phyloP scores from a whole-genome alignment of 2,113 vertebrate genomes.

The Alces alces region DNA sequence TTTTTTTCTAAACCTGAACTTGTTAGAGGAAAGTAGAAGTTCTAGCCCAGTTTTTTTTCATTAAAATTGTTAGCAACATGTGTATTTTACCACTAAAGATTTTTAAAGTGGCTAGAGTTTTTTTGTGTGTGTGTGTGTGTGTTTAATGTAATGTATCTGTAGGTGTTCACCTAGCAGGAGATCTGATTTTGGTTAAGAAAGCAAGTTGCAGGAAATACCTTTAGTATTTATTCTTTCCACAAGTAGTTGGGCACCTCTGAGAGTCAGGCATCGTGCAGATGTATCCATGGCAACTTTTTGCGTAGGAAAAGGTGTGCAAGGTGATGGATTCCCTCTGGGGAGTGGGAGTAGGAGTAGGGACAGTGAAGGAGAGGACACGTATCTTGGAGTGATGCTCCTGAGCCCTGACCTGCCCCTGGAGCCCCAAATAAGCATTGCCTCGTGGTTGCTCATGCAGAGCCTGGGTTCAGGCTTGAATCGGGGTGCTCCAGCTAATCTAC shows the following conservation, averaged over 20 bases:
- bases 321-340: background rate
- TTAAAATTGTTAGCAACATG: background rate
- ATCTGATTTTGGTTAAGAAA: background rate
- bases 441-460: background rate
- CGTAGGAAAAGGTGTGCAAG: background rate
- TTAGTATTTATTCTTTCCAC: background rate
- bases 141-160: background rate
- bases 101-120: background rate
- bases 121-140: background rate
- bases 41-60: background rate
- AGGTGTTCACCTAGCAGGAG: background rate
- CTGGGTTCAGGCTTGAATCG: background rate
- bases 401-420: background rate
- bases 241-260: background rate
- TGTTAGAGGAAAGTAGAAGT: background rate
- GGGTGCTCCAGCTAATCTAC: background rate
- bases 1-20: background rate
- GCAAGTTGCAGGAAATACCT: background rate
- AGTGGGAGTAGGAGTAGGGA: background rate
- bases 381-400: background rate
- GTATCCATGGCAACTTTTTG: background rate
- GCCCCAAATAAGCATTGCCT: fast-evolving
- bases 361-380: background rate
- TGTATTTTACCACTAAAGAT: background rate
- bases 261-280: background rate